Percentiles rank a stretch among this genome's conserved stretches.
These are phyloP conservation scores for Pseudopleuronectes americanus DNA, from an alignment of 2,797 vertebrate species.

Conservation along the genomic window DNA sequence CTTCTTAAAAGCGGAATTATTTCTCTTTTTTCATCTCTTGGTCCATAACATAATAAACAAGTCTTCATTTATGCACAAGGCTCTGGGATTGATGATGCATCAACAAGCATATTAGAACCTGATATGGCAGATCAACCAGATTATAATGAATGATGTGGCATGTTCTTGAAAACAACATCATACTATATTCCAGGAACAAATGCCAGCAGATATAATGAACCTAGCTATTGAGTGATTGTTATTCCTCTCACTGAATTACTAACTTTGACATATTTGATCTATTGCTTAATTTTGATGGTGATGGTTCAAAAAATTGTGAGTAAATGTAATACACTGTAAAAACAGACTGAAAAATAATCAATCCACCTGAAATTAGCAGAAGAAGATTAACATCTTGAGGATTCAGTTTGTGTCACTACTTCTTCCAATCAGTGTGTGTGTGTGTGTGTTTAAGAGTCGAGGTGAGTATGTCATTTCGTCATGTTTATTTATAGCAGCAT, in stretches of 20 bases:
- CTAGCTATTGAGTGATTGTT: background rate
- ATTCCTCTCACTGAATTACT: background rate
- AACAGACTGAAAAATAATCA: slow-evolving; percentile 13
- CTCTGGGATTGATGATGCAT: background rate
- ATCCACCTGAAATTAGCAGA: slow-evolving; percentile 27
- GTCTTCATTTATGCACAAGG: background rate
- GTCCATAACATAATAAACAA: background rate
- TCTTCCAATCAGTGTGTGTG: slow-evolving; percentile 48
- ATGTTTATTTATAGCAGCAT: slow-evolving; percentile 84
- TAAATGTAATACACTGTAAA: slow-evolving; percentile 9
- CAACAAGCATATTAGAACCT: slow-evolving; percentile 2
- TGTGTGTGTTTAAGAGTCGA: slow-evolving; percentile 67
- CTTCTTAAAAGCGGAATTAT: background rate
- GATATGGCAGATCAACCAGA: background rate
- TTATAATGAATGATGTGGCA: background rate
- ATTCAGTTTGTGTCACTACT: slow-evolving; percentile 55
- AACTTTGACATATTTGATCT: background rate
- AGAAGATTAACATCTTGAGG: slow-evolving; percentile 62
- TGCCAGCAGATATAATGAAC: background rate
- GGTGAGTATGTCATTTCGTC: slow-evolving; percentile 79
- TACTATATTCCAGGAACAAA: background rate
- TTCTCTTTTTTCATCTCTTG: background rate
- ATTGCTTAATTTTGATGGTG: background rate
- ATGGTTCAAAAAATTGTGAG: slow-evolving; percentile 3
- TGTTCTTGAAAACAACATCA: background rate